Conservation (phyloP, 2,113 vertebrate species). For the Microcebus jonahi region DNA sequence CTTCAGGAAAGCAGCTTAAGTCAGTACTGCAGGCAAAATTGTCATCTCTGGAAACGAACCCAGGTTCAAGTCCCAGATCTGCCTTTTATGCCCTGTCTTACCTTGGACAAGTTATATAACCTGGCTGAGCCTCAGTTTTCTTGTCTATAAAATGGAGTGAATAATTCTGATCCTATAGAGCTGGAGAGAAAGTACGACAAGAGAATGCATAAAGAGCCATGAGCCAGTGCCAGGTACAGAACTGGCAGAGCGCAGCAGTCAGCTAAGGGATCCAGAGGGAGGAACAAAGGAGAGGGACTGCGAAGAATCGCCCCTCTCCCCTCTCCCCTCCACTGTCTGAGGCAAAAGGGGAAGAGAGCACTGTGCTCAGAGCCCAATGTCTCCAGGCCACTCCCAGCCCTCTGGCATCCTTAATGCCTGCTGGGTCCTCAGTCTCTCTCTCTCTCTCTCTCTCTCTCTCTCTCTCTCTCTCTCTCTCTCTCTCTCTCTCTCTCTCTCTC, state of each 20-base stretch:
- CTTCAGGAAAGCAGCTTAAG: conserved; percentile 50
- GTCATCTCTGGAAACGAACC: conserved; percentile 31
- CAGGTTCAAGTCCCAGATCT: conserved; percentile 20
- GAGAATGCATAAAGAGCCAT: not conserved
- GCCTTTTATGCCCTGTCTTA: not conserved
- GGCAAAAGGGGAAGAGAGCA: not conserved
- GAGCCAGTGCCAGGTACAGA: not conserved
- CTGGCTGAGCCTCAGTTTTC: conserved; percentile 48
- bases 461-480: not conserved
- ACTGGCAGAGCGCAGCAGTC: not conserved
- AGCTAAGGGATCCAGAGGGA: not conserved
- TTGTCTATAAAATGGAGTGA: conserved; percentile 47
- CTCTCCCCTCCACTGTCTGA: not conserved
- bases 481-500: not conserved
- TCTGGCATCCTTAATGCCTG: conserved; percentile 4
- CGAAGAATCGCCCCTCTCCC: not conserved
- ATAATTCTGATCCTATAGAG: not conserved
- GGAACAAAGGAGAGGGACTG: not conserved
- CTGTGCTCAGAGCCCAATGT: not conserved
- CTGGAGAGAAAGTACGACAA: not conserved
- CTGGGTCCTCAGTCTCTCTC: not conserved
- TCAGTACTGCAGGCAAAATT: not conserved
- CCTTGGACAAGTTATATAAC: not conserved
- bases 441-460: not conserved
- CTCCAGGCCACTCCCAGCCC: not conserved